Percentiles rank a stretch among this genome's conserved stretches.
Evolutionary conservation across 2,113 vertebrate genomes (phyloP).

Genomic region (Salvator merianae): DNA sequence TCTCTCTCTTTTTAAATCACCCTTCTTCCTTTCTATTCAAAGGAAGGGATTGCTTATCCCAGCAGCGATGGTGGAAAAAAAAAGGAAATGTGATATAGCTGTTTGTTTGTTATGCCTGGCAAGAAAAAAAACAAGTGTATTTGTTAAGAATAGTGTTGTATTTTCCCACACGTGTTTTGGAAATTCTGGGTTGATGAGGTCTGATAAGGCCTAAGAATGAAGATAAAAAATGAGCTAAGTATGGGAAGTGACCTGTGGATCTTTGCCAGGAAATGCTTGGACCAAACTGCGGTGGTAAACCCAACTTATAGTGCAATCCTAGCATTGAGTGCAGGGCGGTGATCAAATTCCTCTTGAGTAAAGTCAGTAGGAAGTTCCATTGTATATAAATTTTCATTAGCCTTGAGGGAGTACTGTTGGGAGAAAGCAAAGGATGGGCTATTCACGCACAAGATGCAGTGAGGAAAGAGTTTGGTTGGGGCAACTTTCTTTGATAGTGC

Average conservation of each 20-base stretch:
- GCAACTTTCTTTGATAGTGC: no score
- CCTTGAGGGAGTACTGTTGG: no score
- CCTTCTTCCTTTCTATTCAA: neutral
- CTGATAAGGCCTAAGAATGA: neutral
- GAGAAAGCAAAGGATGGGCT: no score
- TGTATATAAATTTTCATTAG: no score
- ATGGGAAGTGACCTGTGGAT: no score
- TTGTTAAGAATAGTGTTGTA: neutral
- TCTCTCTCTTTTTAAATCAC: neutral
- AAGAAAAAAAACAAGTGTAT: neutral
- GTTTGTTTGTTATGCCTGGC: neutral
- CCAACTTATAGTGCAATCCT: no score
- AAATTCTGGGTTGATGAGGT: neutral
- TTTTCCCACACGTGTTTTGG: neutral
- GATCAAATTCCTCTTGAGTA: no score
- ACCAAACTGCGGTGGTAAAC: neutral
- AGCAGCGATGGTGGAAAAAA: neutral
- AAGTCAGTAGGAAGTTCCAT: no score
- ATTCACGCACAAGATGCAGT: no score
- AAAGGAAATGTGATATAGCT: neutral
- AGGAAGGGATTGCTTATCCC: neutral
- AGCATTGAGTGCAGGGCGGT: no score
- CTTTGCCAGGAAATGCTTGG: neutral
- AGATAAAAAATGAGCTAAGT: neutral
- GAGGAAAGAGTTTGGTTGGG: no score